Conservation (phyloP, 1,140 invertebrate species). For the Drosophila insularis region DNA sequence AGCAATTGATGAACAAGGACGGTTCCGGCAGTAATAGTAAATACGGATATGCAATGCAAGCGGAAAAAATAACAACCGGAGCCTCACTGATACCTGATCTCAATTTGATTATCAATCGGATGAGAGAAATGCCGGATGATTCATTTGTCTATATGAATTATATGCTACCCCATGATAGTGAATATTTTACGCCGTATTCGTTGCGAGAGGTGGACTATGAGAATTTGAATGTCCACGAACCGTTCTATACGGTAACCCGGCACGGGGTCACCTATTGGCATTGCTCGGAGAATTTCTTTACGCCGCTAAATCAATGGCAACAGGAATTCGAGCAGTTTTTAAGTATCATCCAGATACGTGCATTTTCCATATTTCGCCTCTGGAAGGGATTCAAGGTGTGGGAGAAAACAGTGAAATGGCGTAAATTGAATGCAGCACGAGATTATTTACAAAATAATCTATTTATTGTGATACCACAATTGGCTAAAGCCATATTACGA, state of each 20-base stretch:
- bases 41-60: background rate
- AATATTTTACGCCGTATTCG: conserved; percentile 88
- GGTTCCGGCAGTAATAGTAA: background rate
- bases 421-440: conserved; percentile 86
- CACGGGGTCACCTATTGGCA: conserved; percentile 88
- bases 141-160: conserved; percentile 88
- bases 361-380: conserved; percentile 88
- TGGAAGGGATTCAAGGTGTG: conserved; percentile 94
- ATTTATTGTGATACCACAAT: conserved; percentile 88
- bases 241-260: conserved; percentile 87
- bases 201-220: conserved; percentile 86
- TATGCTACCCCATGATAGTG: conserved; percentile 86
- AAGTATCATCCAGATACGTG: conserved; percentile 87
- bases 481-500: conserved; percentile 87
- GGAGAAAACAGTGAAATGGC: conserved; percentile 88
- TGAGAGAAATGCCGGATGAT: conserved; percentile 80
- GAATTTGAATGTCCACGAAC: conserved; percentile 84
- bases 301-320: conserved; percentile 87
- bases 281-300: conserved; percentile 86
- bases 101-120: conserved; percentile 55
- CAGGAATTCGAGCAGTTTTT: conserved; percentile 88
- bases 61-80: conserved; percentile 60
- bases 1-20: background rate
- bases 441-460: conserved; percentile 86
- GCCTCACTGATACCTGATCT: conserved; percentile 73